phyloP scores from a whole-genome alignment of 1,140 invertebrate species.

The Eupristina koningsbergeri region DNA sequence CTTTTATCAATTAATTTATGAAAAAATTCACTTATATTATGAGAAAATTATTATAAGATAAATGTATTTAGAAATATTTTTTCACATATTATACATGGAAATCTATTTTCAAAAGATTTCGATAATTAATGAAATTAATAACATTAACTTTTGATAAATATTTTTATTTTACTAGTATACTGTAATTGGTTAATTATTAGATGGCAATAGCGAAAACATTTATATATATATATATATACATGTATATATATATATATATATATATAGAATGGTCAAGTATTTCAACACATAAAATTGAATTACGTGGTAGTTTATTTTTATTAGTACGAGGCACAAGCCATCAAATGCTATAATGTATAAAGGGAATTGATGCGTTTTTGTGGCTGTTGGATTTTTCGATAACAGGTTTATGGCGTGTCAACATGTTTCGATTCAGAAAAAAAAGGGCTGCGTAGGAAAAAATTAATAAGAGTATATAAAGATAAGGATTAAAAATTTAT shows the following conservation, averaged over 20 bases:
- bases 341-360: slow-evolving; percentile 51
- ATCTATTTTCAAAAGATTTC: too few species aligned
- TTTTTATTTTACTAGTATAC: not conserved
- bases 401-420: slow-evolving; percentile 73
- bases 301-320: slow-evolving; percentile 72
- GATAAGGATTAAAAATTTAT: slow-evolving; percentile 47
- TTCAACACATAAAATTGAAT: slow-evolving; percentile 70
- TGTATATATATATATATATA: too few species aligned
- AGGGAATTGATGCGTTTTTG: slow-evolving; percentile 66
- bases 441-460: slow-evolving; percentile 24
- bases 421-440: slow-evolving; percentile 64
- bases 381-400: slow-evolving; percentile 70
- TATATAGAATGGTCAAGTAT: slow-evolving; percentile 50
- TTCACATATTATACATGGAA: too few species aligned
- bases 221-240: too few species aligned
- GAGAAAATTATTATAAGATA: too few species aligned
- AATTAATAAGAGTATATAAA: not conserved
- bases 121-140: not conserved
- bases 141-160: slow-evolving; percentile 5
- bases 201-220: not conserved
- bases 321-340: slow-evolving; percentile 62
- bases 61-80: too few species aligned
- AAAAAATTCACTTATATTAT: too few species aligned
- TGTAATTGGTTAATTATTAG: not conserved
- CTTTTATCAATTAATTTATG: too few species aligned